Conservation (phyloP, 2,113 vertebrate genomes). For the Tylochromis polylepis region DNA sequence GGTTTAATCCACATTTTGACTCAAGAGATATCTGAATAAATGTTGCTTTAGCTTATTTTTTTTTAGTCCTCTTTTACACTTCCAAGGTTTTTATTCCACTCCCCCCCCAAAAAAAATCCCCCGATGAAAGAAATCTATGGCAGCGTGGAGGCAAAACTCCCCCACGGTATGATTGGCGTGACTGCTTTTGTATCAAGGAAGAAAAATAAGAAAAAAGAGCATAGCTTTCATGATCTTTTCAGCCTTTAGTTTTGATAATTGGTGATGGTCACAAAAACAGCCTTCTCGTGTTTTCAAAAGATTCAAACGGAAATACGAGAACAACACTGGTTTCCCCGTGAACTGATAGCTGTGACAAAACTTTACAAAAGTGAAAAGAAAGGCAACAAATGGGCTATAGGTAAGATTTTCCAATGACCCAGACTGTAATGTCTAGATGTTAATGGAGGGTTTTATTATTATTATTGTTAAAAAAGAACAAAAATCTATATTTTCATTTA, state of each 20-base stretch:
- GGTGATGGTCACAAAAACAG: neutral
- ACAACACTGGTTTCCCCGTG: neutral
- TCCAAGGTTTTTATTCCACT: neutral
- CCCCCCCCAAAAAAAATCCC: neutral
- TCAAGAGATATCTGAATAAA: neutral
- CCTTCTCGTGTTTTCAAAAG: neutral
- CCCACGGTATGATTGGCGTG: neutral
- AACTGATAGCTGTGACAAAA: neutral
- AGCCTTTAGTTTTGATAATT: constrained; percentile 10
- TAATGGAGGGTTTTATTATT: neutral
- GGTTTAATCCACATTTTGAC: neutral
- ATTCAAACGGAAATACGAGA: neutral
- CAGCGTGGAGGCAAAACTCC: neutral
- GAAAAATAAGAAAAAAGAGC: neutral
- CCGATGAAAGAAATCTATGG: neutral
- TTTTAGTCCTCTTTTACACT: neutral
- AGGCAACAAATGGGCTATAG: neutral
- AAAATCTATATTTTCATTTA: constrained; percentile 20
- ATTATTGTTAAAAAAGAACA: neutral
- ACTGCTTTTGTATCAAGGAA: neutral
- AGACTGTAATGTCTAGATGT: neutral
- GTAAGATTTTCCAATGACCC: neutral
- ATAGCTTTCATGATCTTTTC: neutral
- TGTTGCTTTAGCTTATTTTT: neutral
- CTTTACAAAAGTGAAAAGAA: neutral